Evolutionary conservation across 2,888 invertebrate genomes (phyloP), one percentile per base, ranked within the genome.

Genomic region (Tubulanus polymorphus): DNA sequence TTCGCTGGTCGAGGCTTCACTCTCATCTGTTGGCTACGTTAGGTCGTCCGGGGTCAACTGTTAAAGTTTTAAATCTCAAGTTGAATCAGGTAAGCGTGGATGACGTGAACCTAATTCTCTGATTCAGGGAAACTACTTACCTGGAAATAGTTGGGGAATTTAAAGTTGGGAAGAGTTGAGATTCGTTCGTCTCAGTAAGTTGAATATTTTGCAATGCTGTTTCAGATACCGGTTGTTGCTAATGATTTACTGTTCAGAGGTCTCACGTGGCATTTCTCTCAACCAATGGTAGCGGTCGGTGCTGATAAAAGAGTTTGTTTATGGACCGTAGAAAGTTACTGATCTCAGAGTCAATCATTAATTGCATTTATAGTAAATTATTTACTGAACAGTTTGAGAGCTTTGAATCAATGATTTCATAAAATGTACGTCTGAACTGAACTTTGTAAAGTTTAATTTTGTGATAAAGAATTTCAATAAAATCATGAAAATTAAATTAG

Each of bases 21-120:
- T 87, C 87, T 61, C 79, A 84, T 61, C 79, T 88, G 0, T 76
- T 87, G 20, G 88, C 88, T 1, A 86, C 85, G 28, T 81, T 86
- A 48, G 88, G 88, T 10, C 81, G 84, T 48, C 85, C 88, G 0
- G 85, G 86, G 60, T 83, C 85, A 56, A 82, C 84, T 25, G 73
- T 89, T 3, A 88, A 87, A 78, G 84, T 89, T 0, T 83, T 84
- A 61, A 75, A 71, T 56, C 45, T 84, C 83, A 67, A 79, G 83
- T 48, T 84, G 82, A 70, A 84, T 82, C 46, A 83, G 85, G 68
- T 83, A 81, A 63, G 82, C 46, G 10, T 18, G n/a, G n/a, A n/a
- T 15, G 6, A 51, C 18, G 3, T 2, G 23, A 47, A 48, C 25
- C 29, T 28, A 10, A 1, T 12, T 45, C 29, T 49, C 3, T 49